These are phyloP conservation scores for Eristalis pertinax DNA, from an alignment of 2,888 invertebrate genomes.

Conservation along the genomic window DNA sequence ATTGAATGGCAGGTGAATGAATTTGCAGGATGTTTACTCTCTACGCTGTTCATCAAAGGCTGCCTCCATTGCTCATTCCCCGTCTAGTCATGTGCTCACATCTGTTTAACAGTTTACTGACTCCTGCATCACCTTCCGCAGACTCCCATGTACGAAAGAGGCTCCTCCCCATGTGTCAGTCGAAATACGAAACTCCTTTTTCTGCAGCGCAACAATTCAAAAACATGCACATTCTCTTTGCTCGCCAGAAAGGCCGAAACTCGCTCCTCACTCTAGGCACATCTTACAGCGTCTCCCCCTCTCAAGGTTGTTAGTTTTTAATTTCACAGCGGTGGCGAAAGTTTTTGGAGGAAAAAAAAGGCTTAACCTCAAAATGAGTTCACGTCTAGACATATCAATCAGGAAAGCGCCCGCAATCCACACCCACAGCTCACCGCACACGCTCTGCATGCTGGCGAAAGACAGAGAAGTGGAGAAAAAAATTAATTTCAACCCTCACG, in stretches of 20 bases:
- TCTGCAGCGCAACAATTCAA: background rate
- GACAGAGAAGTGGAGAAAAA: background rate
- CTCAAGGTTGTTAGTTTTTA: background rate
- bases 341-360: background rate
- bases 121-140: too few species aligned
- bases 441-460: background rate
- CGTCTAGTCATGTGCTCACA: too few species aligned
- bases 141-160: too few species aligned
- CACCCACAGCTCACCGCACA: background rate
- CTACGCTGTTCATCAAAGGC: too few species aligned
- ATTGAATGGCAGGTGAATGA: too few species aligned
- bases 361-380: conserved; percentile 22
- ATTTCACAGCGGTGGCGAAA: background rate
- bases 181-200: background rate
- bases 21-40: too few species aligned
- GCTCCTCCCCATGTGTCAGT: background rate
- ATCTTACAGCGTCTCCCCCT: background rate
- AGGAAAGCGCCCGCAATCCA: conserved; percentile 24
- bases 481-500: conserved; percentile 31
- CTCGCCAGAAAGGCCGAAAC: background rate
- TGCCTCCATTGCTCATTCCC: too few species aligned
- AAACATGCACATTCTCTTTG: background rate
- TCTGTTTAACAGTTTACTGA: too few species aligned
- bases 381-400: conserved; percentile 59
- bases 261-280: background rate